Evolutionary conservation across 1,140 invertebrate species (phyloP), one percentile per base, ranked within the genome.

Genomic region (Aphelinus certus): DNA sequence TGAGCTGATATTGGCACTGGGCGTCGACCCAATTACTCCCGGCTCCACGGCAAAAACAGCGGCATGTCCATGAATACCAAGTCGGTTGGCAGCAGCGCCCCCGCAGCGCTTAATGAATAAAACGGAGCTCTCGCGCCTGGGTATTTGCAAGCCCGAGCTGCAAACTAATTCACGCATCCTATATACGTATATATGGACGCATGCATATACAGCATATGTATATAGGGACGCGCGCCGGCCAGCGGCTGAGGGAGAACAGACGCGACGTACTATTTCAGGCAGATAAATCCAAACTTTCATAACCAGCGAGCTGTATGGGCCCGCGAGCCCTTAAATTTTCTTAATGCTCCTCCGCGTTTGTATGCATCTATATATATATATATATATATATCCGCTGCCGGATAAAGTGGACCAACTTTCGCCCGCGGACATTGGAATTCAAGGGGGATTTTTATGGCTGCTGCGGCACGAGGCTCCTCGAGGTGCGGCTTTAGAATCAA

Each of bases 281-380:
- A 53, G 49, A 70, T 77, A 77, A 77, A 77, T 74, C 57, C 56
- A 43, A 65, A 70, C 67, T 65, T 60, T 77, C 76, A 77, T 77
- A 77, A 73, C 71, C 71, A 53, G 71, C 56, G 55, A 10, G 51
- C 64, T 68, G 42, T 46, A 60, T 48, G 57, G 61, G 48, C 9
- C 9, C 42, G 26, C 48, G 70, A 53, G 51, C 70, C 67, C 66
- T 73, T 77, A 73, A 77, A 77, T 77, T 62, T 77, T 61, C 70
- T 65, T 70, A 73, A 77, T 64, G 76, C 65, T n/a, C 51, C 45
- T 49, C 76, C 26, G 26, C 26, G 60, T 26, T 26, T 26, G 26
- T 26, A 26, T 26, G 26, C 26, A 26, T 26, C 26, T 26, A 26
- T 77, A 73, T 77, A 73, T 77, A 69, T 26, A 26, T 26, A 26